Conservation (phyloP, 2,888 invertebrate genomes). For the Drosophila siamana region DNA sequence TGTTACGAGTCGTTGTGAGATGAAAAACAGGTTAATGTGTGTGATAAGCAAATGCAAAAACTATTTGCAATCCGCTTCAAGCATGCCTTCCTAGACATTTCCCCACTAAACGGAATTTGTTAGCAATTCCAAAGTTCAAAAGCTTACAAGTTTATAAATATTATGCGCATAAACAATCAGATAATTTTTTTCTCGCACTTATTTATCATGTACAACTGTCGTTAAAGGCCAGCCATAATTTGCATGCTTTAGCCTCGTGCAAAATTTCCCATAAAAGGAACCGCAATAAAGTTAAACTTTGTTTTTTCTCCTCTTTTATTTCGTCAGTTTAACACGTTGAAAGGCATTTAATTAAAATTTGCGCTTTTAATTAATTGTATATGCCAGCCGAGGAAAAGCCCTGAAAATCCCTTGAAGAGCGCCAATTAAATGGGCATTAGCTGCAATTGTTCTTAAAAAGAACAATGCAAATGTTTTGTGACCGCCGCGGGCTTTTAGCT, state of each 20-base stretch:
- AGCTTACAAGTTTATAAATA: slow-evolving; percentile 38
- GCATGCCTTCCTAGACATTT: not conserved
- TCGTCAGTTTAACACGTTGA: slow-evolving; percentile 10
- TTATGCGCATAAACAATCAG: slow-evolving; percentile 25
- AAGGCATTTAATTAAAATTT: slow-evolving; percentile 44
- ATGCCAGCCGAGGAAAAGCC: slow-evolving; percentile 26
- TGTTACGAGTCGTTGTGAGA: not conserved
- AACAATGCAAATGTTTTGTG: slow-evolving; percentile 35
- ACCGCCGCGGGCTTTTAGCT: slow-evolving; percentile 30
- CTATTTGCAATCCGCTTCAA: not conserved
- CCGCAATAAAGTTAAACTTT: not conserved
- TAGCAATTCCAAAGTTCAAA: slow-evolving; percentile 22
- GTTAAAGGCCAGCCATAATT: slow-evolving; percentile 3
- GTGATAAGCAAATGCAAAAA: not conserved
- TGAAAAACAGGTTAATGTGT: slow-evolving; percentile 9
- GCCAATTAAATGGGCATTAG: slow-evolving; percentile 72
- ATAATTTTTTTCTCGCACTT: not conserved
- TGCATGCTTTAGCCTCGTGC: slow-evolving; percentile 2
- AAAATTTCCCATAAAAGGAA: not conserved
- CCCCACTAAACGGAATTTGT: not conserved
- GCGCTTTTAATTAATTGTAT: slow-evolving; percentile 45
- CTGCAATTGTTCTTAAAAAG: slow-evolving; percentile 14
- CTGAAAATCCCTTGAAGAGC: slow-evolving; percentile 45
- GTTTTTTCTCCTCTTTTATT: not conserved
- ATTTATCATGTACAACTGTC: slow-evolving; percentile 19